phyloP scores from a whole-genome alignment of 2,888 invertebrate species.

The Ophion costatus region DNA sequence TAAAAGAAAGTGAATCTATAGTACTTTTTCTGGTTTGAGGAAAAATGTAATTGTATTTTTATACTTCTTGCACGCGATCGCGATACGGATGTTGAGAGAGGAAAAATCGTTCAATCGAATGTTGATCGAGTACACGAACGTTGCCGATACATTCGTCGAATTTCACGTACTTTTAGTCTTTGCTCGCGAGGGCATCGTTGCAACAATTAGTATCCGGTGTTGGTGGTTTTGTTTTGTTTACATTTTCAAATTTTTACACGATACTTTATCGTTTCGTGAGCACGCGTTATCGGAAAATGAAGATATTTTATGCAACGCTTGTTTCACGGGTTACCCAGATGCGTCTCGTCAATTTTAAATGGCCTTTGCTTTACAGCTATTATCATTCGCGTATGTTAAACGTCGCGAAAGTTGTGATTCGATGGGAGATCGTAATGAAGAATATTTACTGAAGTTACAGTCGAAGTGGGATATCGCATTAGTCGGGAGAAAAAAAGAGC shows the following conservation, averaged over 20 bases:
- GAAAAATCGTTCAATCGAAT: constrained; percentile 40
- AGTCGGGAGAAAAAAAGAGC: constrained; percentile 12
- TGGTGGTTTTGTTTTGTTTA: constrained; percentile 18
- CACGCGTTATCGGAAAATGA: constrained; percentile 10
- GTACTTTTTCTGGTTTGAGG: constrained; percentile 48
- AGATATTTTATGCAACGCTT: constrained; percentile 38
- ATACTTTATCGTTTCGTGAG: constrained; percentile 13
- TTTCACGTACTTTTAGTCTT: constrained; percentile 18
- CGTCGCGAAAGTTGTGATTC: background rate
- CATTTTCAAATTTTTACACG: constrained; percentile 29
- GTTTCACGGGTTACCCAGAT: background rate
- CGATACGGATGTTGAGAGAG: constrained; percentile 42
- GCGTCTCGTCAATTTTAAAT: background rate
- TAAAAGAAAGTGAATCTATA: constrained; percentile 29
- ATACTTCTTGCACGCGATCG: constrained; percentile 48
- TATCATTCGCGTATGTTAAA: background rate
- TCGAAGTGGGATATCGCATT: constrained; percentile 20
- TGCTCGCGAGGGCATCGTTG: constrained; percentile 18
- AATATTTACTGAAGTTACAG: background rate
- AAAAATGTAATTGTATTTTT: constrained; percentile 62
- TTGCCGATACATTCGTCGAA: constrained; percentile 55
- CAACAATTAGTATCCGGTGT: constrained; percentile 48
- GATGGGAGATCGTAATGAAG: constrained; percentile 8
- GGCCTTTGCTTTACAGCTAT: constrained; percentile 39
- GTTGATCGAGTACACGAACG: constrained; percentile 47